Conservation (phyloP, 2,888 invertebrate genomes). For the Cartodere bifasciata region DNA sequence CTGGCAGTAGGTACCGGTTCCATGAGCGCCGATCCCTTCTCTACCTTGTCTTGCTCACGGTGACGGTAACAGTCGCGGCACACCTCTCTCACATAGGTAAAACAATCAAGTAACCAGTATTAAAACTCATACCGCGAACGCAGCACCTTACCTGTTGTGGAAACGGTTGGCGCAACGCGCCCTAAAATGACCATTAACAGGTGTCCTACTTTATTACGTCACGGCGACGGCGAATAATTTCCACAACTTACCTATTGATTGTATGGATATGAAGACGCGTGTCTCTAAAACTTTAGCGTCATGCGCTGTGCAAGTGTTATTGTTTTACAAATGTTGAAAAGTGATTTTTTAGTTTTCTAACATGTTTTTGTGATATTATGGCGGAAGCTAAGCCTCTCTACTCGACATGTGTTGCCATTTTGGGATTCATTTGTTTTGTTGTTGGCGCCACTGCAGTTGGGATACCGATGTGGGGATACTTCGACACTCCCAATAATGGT, state of each 20-base stretch:
- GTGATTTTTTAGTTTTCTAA: slow-evolving; percentile 14
- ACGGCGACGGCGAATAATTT: too few relatives aligned
- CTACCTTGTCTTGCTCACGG: too few relatives aligned
- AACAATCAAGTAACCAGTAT: too few relatives aligned
- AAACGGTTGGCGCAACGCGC: too few relatives aligned
- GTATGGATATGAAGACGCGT: slow-evolving; percentile 18
- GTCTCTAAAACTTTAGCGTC: slow-evolving; percentile 16
- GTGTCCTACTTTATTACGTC: too few relatives aligned
- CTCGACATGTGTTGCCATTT: slow-evolving; percentile 53
- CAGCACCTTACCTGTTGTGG: too few relatives aligned
- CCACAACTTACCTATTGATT: slow-evolving; percentile 24
- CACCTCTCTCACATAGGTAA: slow-evolving; percentile 25
- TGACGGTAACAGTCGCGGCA: too few relatives aligned
- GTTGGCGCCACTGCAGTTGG: slow-evolving; percentile 74
- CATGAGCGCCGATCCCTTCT: too few relatives aligned
- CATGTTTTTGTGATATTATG: slow-evolving; percentile 37
- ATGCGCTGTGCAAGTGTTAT: slow-evolving; percentile 14
- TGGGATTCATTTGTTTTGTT: slow-evolving; percentile 68
- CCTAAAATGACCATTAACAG: too few relatives aligned
- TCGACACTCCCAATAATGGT: slow-evolving; percentile 54
- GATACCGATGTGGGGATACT: slow-evolving; percentile 79
- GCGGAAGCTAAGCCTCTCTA: slow-evolving; percentile 53
- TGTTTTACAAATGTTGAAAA: slow-evolving; percentile 11
- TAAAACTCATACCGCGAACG: too few relatives aligned
- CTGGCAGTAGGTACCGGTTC: too few relatives aligned